phyloP scores from a whole-genome alignment of 2,113 vertebrate genomes.

The Telmatochromis brachygnathus region DNA sequence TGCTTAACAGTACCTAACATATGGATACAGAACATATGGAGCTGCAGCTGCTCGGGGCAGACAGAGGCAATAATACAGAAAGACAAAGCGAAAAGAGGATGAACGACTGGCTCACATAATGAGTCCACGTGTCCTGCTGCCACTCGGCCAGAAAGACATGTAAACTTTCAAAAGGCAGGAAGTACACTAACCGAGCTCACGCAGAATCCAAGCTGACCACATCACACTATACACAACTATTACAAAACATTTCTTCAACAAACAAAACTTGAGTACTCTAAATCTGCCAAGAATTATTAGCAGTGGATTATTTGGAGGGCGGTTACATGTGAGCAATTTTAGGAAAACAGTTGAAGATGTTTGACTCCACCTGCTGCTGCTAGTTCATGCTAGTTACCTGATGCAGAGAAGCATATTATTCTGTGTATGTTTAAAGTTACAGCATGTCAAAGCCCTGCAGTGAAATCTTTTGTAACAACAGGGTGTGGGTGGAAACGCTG shows the following conservation, averaged over 20 bases:
- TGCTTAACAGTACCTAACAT: background rate
- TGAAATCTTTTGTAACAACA: conserved; percentile 27
- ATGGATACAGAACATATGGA: background rate
- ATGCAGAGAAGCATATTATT: background rate
- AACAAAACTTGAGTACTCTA: background rate
- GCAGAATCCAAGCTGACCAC: background rate
- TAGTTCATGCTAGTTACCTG: background rate
- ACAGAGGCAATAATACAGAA: background rate
- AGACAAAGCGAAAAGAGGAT: background rate
- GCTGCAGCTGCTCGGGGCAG: background rate
- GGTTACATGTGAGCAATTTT: background rate
- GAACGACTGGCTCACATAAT: background rate
- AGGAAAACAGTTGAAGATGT: background rate
- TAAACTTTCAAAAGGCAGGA: background rate
- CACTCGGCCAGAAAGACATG: background rate
- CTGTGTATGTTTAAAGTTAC: background rate
- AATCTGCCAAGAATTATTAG: background rate
- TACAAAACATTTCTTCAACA: background rate
- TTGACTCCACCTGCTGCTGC: background rate
- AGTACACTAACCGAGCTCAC: background rate
- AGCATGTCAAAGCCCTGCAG: conserved; percentile 10
- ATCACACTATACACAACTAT: background rate
- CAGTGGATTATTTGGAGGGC: background rate
- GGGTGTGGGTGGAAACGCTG: conserved; percentile 22
- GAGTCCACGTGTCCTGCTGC: conserved; percentile 7